Percentiles rank a stretch among this genome's conserved stretches.
phyloP scores from a whole-genome alignment of 2,888 invertebrate species.

The Drosophila stalkeri region DNA sequence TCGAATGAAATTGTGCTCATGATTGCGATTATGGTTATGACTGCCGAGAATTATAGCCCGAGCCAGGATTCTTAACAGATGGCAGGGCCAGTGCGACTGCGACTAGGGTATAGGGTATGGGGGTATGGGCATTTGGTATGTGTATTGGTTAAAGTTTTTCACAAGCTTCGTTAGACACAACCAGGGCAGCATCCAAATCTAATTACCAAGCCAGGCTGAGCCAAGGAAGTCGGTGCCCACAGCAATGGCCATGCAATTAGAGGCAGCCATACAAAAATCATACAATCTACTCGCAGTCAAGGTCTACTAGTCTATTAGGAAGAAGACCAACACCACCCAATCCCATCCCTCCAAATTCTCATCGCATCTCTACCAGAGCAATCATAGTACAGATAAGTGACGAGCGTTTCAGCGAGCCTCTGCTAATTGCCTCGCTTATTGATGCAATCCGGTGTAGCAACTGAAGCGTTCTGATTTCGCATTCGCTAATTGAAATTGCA shows the following conservation, averaged over 20 bases:
- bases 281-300: slow-evolving; percentile 10
- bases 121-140: background rate
- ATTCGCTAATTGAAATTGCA: slow-evolving; percentile 52
- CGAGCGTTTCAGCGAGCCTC: slow-evolving; percentile 18
- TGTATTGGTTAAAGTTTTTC: slow-evolving; percentile 51
- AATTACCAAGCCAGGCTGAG: slow-evolving; percentile 52
- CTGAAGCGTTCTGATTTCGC: slow-evolving; percentile 36
- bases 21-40: slow-evolving; percentile 76
- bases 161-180: slow-evolving; percentile 54
- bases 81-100: background rate
- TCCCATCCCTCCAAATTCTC: background rate
- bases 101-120: too few species aligned
- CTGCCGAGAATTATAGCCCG: slow-evolving; percentile 53
- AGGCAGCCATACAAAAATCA: slow-evolving; percentile 30
- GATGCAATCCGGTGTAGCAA: slow-evolving; percentile 48
- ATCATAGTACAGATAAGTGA: slow-evolving; percentile 30
- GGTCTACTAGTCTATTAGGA: slow-evolving; percentile 11
- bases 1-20: slow-evolving; percentile 76
- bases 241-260: slow-evolving; percentile 48
- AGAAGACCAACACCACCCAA: background rate
- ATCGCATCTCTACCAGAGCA: background rate
- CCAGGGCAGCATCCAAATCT: slow-evolving; percentile 48
- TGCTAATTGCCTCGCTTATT: slow-evolving; percentile 60
- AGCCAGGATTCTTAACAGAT: slow-evolving; percentile 20
- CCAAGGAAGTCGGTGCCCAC: slow-evolving; percentile 23